A percentile compares a stretch with the other conserved stretches of the same genome.
Evolutionary conservation across 2,113 vertebrate genomes (phyloP).

Genomic region (Prunella himalayana): DNA sequence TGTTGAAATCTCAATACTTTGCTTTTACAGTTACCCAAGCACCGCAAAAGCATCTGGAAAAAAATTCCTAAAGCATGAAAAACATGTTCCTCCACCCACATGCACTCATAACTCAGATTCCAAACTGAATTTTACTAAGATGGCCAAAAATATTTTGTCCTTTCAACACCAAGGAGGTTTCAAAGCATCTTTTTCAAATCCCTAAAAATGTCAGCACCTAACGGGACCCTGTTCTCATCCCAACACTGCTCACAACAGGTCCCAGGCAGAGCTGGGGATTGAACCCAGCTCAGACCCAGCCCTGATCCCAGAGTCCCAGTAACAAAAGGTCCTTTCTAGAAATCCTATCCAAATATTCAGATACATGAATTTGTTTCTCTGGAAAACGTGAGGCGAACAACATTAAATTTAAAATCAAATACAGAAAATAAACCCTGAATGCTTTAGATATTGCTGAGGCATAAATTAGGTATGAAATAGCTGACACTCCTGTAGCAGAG

Average conservation of each 20-base stretch:
- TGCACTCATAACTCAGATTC: constrained; percentile 60
- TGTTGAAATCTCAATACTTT: background rate
- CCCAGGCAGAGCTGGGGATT: background rate
- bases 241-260: background rate
- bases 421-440: background rate
- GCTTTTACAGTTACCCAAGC: constrained; percentile 22
- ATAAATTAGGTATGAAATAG: background rate
- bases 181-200: background rate
- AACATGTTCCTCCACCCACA: constrained; percentile 65
- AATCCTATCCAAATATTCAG: background rate
- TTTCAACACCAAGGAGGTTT: constrained; percentile 28
- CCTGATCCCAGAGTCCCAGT: background rate
- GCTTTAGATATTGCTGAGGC: background rate
- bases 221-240: background rate
- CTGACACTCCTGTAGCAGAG: background rate
- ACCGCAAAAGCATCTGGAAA: constrained; percentile 59
- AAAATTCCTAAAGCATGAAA: constrained; percentile 64
- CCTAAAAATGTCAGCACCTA: background rate
- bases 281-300: background rate
- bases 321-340: background rate
- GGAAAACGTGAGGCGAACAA: background rate
- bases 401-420: background rate
- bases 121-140: constrained; percentile 43
- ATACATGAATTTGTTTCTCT: background rate
- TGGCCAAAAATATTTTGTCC: constrained; percentile 33